Percentiles rank a stretch among this genome's conserved stretches.
These are phyloP conservation scores for Murina feae DNA, from an alignment of 2,113 vertebrate species.

Conservation along the genomic window DNA sequence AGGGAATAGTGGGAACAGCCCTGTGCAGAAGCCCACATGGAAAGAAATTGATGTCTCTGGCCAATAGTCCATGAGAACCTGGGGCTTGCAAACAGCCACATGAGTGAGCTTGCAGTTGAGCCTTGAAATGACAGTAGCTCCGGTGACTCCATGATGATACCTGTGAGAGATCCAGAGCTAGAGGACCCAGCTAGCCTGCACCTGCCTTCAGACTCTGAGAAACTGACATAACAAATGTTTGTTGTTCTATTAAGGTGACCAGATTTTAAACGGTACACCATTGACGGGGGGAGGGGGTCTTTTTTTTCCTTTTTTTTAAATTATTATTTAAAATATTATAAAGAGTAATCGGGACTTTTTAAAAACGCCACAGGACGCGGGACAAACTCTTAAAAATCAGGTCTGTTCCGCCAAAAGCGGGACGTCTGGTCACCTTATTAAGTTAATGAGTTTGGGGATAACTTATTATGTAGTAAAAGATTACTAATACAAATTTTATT, in stretches of 20 bases:
- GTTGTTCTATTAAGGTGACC: too few species aligned
- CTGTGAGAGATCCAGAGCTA: neutral
- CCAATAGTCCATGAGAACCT: neutral
- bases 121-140: neutral
- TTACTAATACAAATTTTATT: neutral
- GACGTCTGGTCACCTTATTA: too few species aligned
- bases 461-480: conserved; percentile 1
- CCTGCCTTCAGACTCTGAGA: neutral
- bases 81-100: neutral
- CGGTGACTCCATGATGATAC: neutral
- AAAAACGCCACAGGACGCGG: too few species aligned
- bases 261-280: too few species aligned
- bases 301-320: too few species aligned
- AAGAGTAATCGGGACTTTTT: too few species aligned
- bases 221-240: neutral
- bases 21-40: neutral
- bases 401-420: too few species aligned
- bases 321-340: too few species aligned
- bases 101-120: neutral
- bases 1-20: neutral
- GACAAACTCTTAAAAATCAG: too few species aligned
- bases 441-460: neutral
- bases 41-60: neutral
- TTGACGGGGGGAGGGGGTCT: too few species aligned
- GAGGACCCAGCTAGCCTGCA: neutral